A percentile compares a stretch with the other conserved stretches of the same genome.
These are phyloP conservation scores for Andrena fulva DNA, from an alignment of 2,888 invertebrate genomes.

Conservation along the genomic window DNA sequence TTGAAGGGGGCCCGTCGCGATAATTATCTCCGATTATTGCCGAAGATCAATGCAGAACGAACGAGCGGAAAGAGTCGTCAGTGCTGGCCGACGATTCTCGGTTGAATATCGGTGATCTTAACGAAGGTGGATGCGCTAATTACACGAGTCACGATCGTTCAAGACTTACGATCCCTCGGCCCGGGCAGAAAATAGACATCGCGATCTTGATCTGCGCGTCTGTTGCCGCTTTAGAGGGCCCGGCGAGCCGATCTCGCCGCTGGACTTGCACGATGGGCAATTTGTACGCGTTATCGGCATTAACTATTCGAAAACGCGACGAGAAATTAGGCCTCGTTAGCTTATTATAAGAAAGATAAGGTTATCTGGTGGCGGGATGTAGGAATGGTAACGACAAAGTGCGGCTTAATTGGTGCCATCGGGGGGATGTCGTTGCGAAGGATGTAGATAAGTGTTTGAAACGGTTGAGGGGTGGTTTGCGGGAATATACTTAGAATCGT, in stretches of 20 bases:
- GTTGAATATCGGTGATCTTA: slow-evolving; percentile 44
- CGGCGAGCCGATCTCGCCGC: not conserved
- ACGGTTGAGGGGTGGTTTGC: too few relatives aligned
- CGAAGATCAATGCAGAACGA: slow-evolving; percentile 19
- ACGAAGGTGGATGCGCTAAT: slow-evolving; percentile 63
- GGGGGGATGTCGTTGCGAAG: not conserved
- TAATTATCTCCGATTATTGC: slow-evolving; percentile 42
- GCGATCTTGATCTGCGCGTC: slow-evolving; percentile 27
- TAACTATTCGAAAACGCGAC: not conserved
- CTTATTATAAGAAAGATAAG: slow-evolving; percentile 2
- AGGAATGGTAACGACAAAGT: slow-evolving; percentile 11
- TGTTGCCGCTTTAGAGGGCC: not conserved
- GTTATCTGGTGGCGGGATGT: slow-evolving; percentile 14
- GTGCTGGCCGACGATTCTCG: slow-evolving; percentile 10
- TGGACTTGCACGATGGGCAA: not conserved
- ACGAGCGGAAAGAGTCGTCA: slow-evolving; percentile 48
- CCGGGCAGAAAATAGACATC: slow-evolving; percentile 28
- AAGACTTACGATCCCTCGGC: slow-evolving; percentile 30
- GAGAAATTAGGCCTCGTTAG: slow-evolving; percentile 15
- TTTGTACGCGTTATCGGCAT: slow-evolving; percentile 26
- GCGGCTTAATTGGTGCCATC: slow-evolving; percentile 20
- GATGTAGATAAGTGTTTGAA: too few relatives aligned
- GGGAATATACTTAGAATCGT: too few relatives aligned
- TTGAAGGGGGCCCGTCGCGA: not conserved
- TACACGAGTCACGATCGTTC: slow-evolving; percentile 56